A percentile compares a stretch with the other conserved stretches of the same genome.
Conservation (phyloP, 1,140 invertebrate genomes). For the Phortica variegata region DNA sequence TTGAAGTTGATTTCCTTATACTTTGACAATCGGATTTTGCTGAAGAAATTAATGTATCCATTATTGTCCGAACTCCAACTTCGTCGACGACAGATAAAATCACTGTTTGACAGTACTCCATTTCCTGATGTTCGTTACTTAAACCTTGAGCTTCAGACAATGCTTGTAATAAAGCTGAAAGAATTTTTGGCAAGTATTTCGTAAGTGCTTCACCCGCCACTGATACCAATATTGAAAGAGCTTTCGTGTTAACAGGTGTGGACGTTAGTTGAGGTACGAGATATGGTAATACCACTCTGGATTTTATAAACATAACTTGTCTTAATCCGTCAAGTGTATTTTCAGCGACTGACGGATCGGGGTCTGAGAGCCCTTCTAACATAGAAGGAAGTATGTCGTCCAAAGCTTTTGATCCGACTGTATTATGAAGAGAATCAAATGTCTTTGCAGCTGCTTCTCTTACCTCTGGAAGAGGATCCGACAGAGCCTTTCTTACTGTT, state of each 20-base stretch:
- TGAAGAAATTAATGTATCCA: constrained; percentile 86
- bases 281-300: constrained; percentile 91
- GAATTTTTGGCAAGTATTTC: constrained; percentile 84
- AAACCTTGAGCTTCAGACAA: constrained; percentile 71
- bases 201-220: constrained; percentile 95
- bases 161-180: constrained; percentile 84
- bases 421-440: constrained; percentile 93
- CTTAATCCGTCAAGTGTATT: constrained; percentile 90
- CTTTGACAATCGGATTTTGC: constrained; percentile 67
- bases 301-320: constrained; percentile 97
- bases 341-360: constrained; percentile 72
- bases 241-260: constrained; percentile 87
- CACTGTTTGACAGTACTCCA: constrained; percentile 93
- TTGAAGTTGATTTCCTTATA: constrained; percentile 76
- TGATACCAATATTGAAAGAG: constrained; percentile 86
- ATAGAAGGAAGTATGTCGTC: constrained; percentile 95
- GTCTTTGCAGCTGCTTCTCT: constrained; percentile 92
- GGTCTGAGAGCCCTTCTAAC: constrained; percentile 80
- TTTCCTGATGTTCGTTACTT: constrained; percentile 71
- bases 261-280: constrained; percentile 91
- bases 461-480: constrained; percentile 91
- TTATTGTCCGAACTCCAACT: constrained; percentile 80
- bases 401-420: constrained; percentile 90
- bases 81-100: constrained; percentile 88
- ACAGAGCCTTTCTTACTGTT: constrained; percentile 91